Conservation (phyloP, 2,113 vertebrate genomes). For the Struthidea cinerea region DNA sequence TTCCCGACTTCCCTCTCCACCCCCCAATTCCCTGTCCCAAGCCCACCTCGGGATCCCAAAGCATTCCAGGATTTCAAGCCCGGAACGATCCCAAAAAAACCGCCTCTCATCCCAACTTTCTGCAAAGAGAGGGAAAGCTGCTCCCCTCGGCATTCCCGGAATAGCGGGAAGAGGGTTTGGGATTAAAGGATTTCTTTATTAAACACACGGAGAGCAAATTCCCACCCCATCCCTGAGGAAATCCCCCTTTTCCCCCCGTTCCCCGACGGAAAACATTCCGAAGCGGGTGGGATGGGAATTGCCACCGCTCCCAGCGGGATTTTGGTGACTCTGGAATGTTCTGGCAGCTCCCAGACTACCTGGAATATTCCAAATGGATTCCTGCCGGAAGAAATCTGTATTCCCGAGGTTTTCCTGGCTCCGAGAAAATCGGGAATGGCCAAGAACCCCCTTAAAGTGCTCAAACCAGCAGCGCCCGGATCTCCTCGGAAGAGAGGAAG, state of each 20-base stretch:
- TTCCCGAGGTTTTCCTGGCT: background rate
- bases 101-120: rapidly evolving
- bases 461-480: conserved; percentile 63
- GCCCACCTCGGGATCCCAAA: rapidly evolving
- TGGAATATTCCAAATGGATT: background rate
- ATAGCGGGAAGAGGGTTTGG: background rate
- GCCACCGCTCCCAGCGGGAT: background rate
- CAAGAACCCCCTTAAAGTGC: conserved; percentile 71
- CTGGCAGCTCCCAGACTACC: background rate
- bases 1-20: background rate
- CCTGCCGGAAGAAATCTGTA: background rate
- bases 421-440: background rate
- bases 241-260: background rate
- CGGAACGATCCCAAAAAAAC: background rate
- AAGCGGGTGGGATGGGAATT: background rate
- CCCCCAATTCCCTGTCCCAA: too few species aligned
- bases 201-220: background rate
- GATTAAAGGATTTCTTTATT: background rate
- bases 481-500: background rate
- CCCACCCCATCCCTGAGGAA: background rate
- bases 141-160: background rate
- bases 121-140: background rate
- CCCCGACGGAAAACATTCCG: background rate
- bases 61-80: background rate
- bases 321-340: background rate